Base-by-base conservation (phyloP, 2,113 vertebrate species). In the Myotis brandtii region DNA sequence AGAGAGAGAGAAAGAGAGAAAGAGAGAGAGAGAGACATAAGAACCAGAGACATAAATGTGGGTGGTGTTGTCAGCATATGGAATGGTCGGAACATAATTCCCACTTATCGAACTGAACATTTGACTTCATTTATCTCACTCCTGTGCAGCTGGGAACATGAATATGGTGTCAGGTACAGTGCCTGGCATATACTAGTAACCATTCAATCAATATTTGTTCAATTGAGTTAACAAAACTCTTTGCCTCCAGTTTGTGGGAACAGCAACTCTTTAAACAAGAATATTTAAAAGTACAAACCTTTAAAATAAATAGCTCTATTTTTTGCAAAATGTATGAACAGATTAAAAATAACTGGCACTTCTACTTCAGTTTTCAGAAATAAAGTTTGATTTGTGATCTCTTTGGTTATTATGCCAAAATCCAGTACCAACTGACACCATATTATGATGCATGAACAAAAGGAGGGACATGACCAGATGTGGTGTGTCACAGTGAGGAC, bases 391-490 rank as follows among this genome's bases (percentile, higher is more conserved):
- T 92, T 94, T 85, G 25, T 88, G 80, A 86, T 81, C 50, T 91
- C 56, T 91, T 59, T 86, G 48, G 93, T 90, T 93, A 32, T 3
- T 70, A 59, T 67, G 94, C 84, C 97, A 95, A 91, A 94, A 86
- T 16, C 92, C 86, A 89, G 56, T 40, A 52, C 54, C 73, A 76
- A 66, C 50, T 76, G 87, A 93, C 27, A 80, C 75, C 27, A 20
- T 4, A 25, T 87, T 86, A 52, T 56, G 91, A 37, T 94, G 91
- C 75, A 94, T 93, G 95, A 91, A 96, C 85, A 93, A 87, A 72
- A 11, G 52, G 79, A 96, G 76, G 84, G 93, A 95, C 88, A 52
- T 1, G 20, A 77, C 95, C 96, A 96, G 97, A 96, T 95, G 97
- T 95, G 94, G 81, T 4, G 3, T 89, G 96, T 96, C 97, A 93